phyloP scores from a whole-genome alignment of 1,140 invertebrate species.

The Triops longicaudatus region DNA sequence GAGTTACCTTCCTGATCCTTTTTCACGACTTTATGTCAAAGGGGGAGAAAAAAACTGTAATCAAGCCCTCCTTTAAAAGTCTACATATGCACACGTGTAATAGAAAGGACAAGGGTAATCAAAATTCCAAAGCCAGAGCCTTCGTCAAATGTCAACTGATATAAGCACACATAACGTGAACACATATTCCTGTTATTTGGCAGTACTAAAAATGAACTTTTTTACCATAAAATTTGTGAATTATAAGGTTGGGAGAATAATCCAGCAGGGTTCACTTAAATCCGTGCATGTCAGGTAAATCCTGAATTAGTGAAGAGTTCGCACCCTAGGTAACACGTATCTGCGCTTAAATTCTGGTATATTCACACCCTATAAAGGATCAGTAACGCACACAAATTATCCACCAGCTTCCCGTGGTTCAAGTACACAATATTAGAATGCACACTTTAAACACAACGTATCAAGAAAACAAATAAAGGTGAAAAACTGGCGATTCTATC shows the following conservation, averaged over 20 bases:
- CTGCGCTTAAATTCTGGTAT: neutral
- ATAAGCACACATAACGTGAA: neutral
- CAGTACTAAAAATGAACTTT: too few species aligned
- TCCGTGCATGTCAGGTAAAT: too few species aligned
- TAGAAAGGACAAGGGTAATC: neutral
- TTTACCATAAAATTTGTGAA: too few species aligned
- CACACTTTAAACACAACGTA: neutral
- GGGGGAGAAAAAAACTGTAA: neutral
- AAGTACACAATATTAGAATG: neutral
- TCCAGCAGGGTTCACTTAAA: too few species aligned
- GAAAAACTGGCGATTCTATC: neutral
- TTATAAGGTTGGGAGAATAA: too few species aligned
- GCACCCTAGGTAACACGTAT: slow-evolving; percentile 11
- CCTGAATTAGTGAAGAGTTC: too few species aligned
- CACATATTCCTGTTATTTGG: too few species aligned
- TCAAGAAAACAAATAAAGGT: neutral
- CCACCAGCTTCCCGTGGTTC: neutral
- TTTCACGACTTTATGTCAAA: neutral
- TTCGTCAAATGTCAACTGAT: neutral
- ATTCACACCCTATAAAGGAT: neutral
- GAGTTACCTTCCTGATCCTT: neutral
- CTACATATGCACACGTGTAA: neutral
- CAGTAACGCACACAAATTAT: neutral
- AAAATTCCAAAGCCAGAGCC: neutral
- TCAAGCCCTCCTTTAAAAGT: neutral